phyloP scores from a whole-genome alignment of 2,797 vertebrate species.

The Hydrophis major region DNA sequence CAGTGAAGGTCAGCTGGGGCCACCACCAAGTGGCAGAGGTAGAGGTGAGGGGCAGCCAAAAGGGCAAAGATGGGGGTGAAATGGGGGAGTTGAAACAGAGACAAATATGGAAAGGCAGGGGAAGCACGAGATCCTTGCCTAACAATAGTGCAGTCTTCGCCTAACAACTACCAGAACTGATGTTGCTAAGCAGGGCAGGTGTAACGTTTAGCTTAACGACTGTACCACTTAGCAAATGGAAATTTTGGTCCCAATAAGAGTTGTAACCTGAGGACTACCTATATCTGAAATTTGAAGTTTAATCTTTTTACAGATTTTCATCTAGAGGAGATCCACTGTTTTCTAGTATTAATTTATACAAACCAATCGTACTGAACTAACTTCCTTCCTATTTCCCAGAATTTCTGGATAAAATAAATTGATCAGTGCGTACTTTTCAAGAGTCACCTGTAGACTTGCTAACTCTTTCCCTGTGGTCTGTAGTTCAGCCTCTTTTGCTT shows the following conservation, averaged over 20 bases:
- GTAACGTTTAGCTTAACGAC: neutral
- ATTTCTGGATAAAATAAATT: neutral
- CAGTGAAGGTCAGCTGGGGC: neutral
- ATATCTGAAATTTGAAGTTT: neutral
- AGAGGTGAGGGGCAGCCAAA: neutral
- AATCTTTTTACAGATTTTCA: neutral
- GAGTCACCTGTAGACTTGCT: slow-evolving; percentile 75
- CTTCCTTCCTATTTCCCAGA: neutral
- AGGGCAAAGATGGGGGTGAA: neutral
- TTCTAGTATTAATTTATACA: neutral
- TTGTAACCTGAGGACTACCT: neutral
- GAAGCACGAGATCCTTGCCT: neutral
- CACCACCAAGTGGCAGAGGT: neutral
- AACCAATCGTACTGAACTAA: neutral
- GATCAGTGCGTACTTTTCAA: slow-evolving; percentile 81
- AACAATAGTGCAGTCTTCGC: neutral
- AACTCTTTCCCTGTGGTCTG: slow-evolving; percentile 75
- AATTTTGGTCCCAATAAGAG: neutral
- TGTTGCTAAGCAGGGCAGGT: neutral
- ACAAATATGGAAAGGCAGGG: neutral
- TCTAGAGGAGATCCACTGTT: neutral
- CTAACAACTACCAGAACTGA: neutral
- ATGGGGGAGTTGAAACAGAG: neutral
- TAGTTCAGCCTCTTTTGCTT: slow-evolving; percentile 79
- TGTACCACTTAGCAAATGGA: neutral